Percentiles rank a stretch among this genome's conserved stretches.
Conservation (phyloP, 2,797 vertebrate genomes). For the Heteromormyrus szaboi region DNA sequence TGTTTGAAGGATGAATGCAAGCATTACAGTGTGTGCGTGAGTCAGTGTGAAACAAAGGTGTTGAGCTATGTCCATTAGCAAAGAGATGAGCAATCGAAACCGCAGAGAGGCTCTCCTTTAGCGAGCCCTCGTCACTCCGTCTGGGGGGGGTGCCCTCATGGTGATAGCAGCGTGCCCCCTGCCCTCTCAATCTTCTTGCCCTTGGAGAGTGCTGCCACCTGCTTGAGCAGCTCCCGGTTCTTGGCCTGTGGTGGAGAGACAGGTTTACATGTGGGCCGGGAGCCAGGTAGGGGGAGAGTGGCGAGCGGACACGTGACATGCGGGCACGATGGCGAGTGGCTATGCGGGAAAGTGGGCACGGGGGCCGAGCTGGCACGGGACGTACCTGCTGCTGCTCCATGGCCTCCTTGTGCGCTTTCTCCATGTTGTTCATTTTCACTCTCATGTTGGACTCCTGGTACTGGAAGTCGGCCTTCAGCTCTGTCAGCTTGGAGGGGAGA, state of each 20-base stretch:
- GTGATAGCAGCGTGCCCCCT: constrained; percentile 83
- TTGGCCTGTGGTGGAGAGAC: constrained; percentile 67
- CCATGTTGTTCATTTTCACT: constrained; percentile 99
- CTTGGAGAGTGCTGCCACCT: constrained; percentile 95
- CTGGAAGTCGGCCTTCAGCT: constrained; percentile 96
- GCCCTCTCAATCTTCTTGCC: constrained; percentile 98
- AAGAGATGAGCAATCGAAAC: background rate
- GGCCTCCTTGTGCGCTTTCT: constrained; percentile 92
- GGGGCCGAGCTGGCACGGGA: background rate
- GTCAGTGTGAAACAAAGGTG: background rate
- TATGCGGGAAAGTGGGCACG: background rate
- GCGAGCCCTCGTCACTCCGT: background rate
- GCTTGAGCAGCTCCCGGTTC: constrained; percentile 96
- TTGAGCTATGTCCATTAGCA: background rate
- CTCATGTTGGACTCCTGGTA: constrained; percentile 97
- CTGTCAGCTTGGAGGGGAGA: constrained; percentile 71
- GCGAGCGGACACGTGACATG: background rate
- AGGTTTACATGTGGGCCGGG: background rate
- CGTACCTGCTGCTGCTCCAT: constrained; percentile 92
- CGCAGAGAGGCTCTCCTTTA: background rate
- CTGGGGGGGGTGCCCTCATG: constrained; percentile 57
- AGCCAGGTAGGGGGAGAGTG: background rate
- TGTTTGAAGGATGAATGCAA: background rate
- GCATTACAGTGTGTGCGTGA: background rate
- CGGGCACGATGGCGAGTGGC: background rate